These are phyloP conservation scores for Choloepus didactylus DNA, from an alignment of 2,797 vertebrate species.

Conservation along the genomic window DNA sequence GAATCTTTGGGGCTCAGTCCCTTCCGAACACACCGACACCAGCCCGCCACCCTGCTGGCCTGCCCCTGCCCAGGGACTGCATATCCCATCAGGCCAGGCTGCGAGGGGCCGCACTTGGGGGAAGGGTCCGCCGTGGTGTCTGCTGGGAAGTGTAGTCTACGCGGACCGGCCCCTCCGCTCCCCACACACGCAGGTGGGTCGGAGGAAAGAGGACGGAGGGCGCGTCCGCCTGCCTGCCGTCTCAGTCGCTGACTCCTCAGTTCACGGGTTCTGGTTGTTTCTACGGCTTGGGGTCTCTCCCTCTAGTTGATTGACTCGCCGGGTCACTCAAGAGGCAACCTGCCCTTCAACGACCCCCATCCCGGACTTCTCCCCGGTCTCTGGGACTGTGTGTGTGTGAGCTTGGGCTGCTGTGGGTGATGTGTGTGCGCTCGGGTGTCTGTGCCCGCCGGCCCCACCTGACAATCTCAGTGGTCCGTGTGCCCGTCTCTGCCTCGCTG, in stretches of 20 bases:
- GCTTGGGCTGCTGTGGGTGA: neutral
- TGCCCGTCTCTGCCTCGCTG: neutral
- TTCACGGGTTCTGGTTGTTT: neutral
- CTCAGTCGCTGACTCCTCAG: neutral
- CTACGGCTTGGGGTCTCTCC: neutral
- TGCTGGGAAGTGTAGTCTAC: constrained; percentile 77
- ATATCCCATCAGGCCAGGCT: constrained; percentile 71
- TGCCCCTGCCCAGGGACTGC: constrained; percentile 68
- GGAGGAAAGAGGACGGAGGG: neutral
- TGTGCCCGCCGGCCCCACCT: neutral
- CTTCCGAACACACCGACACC: neutral
- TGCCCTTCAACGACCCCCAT: neutral
- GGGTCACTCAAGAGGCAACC: neutral
- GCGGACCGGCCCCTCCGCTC: neutral
- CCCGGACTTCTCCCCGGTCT: neutral
- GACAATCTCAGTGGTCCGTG: neutral
- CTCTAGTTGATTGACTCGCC: neutral
- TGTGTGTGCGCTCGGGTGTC: neutral
- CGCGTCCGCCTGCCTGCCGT: neutral
- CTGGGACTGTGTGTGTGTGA: neutral
- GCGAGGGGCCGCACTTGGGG: constrained; percentile 34
- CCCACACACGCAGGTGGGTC: constrained; percentile 62
- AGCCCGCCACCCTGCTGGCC: neutral
- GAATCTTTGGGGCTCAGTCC: constrained; percentile 51
- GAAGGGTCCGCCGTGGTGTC: constrained; percentile 48